Base-by-base conservation (phyloP, 2,888 invertebrate species). In the Cristatella mucedo region DNA sequence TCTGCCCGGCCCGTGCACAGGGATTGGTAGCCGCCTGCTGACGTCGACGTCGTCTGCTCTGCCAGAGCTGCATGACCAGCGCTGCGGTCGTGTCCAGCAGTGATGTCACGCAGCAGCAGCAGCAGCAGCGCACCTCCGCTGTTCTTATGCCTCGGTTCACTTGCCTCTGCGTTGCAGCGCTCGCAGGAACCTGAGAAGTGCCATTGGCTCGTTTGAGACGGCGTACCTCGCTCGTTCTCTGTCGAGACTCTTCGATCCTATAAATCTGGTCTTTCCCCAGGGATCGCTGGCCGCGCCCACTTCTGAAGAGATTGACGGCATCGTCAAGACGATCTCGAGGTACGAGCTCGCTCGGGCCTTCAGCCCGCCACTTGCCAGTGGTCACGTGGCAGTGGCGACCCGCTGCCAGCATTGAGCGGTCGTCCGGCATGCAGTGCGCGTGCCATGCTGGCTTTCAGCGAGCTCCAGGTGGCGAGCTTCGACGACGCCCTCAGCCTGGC, bases 221-320 rank as follows among this genome's bases (percentile, higher is more conserved):
- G 76, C 82, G 1, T 86, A 84, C 63, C 65, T 86, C 37, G 81
- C 82, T 1, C 77, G 78, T 53, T 85, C 85, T 1, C 71, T 86
- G 47, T 80, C 80, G 1, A 75, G 80, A 46, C 69, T 89, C 19
- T 73, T 85, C 49, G 83, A 85, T 57, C 79, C 83, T 5, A 80
- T 85, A 1, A 78, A 86, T 55, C 75, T 78, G 41, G 81, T 83
- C 74, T 86, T 80, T 62, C 69, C 75, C 61, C 73, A 74, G 38
- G 71, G 76, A 41, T 55, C 57, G 4, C 74, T 72, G 49, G 71
- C 74, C 48, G 73, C 76, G 1, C 82, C 83, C 0, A 73, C 73
- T 21, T 74, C 75, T 57, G 80, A 82, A 50, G 80, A 82, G 61
- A 76, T 83, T 39, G 82, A 83, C 53, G 73, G 73, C 47, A 59